Conservation (phyloP, 2,113 vertebrate species). For the Acanthisitta chloris region DNA sequence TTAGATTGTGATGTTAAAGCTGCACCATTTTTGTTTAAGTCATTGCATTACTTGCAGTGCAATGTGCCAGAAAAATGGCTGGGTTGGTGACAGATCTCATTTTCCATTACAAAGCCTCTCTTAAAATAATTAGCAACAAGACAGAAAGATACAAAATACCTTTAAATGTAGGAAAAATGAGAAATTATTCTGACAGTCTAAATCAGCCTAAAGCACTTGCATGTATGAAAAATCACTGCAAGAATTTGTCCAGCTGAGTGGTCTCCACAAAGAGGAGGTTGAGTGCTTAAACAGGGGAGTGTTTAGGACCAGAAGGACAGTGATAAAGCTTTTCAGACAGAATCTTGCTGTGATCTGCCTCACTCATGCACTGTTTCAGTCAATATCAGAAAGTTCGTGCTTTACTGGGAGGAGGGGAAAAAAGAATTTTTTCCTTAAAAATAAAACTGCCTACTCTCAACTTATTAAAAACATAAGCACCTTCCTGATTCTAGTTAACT, state of each 20-base stretch:
- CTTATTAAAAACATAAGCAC: neutral
- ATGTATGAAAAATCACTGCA: neutral
- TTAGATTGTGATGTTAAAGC: constrained; percentile 29
- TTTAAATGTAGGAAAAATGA: neutral
- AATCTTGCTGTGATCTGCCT: neutral
- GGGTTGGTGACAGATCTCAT: neutral
- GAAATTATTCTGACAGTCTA: neutral
- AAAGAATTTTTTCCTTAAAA: fast-evolving
- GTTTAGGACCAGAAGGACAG: neutral
- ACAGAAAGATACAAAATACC: neutral
- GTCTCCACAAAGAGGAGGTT: neutral
- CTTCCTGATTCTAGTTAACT: neutral
- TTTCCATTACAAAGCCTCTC: neutral
- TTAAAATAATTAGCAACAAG: constrained; percentile 16
- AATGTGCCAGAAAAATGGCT: constrained; percentile 12
- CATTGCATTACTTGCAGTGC: neutral
- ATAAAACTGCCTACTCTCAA: neutral
- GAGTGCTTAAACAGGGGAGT: neutral
- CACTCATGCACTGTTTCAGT: neutral
- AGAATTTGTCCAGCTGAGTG: neutral
- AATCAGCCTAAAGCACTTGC: neutral
- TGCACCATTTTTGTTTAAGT: constrained; percentile 38
- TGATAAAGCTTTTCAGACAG: neutral
- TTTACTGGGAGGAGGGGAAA: fast-evolving
- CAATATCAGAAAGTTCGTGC: neutral